Evolutionary conservation across 1,140 invertebrate species (phyloP).

Genomic region (Meloidogyne hapla): DNA sequence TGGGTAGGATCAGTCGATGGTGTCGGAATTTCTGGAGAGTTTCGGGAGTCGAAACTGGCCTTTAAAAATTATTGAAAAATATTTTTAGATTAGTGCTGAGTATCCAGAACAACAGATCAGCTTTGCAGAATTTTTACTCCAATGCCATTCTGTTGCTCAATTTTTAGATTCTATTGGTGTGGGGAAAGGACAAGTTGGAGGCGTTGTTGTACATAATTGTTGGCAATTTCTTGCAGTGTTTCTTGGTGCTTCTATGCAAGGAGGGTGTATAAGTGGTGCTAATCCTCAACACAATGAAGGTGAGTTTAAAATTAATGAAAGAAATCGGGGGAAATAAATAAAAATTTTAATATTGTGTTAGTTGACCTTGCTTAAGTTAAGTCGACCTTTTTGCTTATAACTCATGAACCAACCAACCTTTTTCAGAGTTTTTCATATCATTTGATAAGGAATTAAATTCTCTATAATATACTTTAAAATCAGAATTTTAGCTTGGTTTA

Average conservation of each 20-base stretch:
- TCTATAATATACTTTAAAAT: background rate
- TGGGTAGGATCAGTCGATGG: too few relatives aligned
- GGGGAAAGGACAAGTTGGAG: constrained; percentile 65
- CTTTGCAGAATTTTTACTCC: constrained; percentile 26
- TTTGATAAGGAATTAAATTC: too few relatives aligned
- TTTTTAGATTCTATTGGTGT: constrained; percentile 67
- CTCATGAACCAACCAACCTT: too few relatives aligned
- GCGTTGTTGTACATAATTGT: constrained; percentile 35
- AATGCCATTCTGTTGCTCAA: constrained; percentile 32
- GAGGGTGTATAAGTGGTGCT: constrained; percentile 72
- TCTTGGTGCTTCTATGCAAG: constrained; percentile 59
- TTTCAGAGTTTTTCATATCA: too few relatives aligned
- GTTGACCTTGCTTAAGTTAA: background rate
- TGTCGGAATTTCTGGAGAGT: too few relatives aligned
- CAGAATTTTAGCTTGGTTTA: background rate
- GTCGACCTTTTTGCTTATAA: too few relatives aligned
- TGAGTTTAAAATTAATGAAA: constrained; percentile 34
- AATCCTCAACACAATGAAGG: constrained; percentile 63
- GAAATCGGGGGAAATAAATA: too few relatives aligned
- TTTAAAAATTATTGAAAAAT: background rate
- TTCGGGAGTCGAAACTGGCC: too few relatives aligned
- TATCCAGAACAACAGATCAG: constrained; percentile 35
- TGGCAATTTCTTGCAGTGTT: constrained; percentile 44
- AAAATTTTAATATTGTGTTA: too few relatives aligned
- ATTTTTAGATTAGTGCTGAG: constrained; percentile 41